Conservation (phyloP, 1,140 invertebrate species). For the Mamestra configurata region DNA sequence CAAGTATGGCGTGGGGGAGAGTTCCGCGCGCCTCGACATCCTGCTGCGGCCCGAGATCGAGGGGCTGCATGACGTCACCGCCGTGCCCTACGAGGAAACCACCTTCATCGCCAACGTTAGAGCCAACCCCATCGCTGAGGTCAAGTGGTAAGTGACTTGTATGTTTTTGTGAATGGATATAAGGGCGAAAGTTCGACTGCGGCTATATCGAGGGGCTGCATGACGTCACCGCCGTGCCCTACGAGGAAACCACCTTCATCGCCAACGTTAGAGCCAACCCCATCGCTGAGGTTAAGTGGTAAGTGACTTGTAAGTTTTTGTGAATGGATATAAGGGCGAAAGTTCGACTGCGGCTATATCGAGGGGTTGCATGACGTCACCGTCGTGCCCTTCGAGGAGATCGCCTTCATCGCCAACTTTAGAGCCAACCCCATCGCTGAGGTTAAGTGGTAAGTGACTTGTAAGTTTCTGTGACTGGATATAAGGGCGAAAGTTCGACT, state of each 20-base stretch:
- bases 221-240: constrained; percentile 92
- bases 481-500: neutral
- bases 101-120: constrained; percentile 92
- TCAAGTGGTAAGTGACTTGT: constrained; percentile 90
- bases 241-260: constrained; percentile 91
- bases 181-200: neutral
- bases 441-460: constrained; percentile 90
- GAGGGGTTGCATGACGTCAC: constrained; percentile 92
- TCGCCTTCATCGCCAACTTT: constrained; percentile 91
- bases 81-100: constrained; percentile 91
- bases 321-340: neutral
- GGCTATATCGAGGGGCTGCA: constrained; percentile 92
- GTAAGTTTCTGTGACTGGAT: neutral
- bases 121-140: constrained; percentile 93
- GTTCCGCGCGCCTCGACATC: constrained; percentile 92
- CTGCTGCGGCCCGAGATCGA: constrained; percentile 93
- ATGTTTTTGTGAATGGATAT: neutral
- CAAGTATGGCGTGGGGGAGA: constrained; percentile 92
- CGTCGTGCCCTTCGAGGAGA: constrained; percentile 91
- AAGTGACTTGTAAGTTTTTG: constrained; percentile 61
- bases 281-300: constrained; percentile 93
- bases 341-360: constrained; percentile 80
- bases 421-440: constrained; percentile 94
- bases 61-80: constrained; percentile 91
- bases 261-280: constrained; percentile 93